phyloP scores from a whole-genome alignment of 2,797 vertebrate species.

The Rhinella marina region DNA sequence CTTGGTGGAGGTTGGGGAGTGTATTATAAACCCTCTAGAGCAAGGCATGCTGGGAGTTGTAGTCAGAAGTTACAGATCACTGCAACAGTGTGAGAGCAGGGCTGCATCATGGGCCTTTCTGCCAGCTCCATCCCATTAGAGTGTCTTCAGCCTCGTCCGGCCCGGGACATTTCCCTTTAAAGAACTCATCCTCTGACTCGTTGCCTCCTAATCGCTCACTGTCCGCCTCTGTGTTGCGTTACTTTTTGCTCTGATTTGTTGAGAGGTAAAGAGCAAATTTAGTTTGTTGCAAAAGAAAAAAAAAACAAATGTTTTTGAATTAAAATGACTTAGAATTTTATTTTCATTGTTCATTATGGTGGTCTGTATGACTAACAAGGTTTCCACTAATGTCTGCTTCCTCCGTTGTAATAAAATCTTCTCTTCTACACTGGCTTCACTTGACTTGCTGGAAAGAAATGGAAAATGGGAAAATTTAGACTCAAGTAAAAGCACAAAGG shows the following conservation, averaged over 20 bases:
- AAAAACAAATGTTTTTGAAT: not conserved
- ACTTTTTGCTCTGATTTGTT: not conserved
- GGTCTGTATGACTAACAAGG: not conserved
- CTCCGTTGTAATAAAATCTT: constrained; percentile 24
- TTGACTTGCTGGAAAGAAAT: constrained; percentile 74
- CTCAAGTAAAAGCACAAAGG: no score
- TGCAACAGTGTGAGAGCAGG: no score
- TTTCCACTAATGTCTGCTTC: not conserved
- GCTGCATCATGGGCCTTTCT: no score
- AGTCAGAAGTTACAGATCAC: no score
- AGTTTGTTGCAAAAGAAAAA: not conserved
- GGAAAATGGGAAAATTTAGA: no score
- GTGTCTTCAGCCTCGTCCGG: no score
- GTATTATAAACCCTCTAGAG: no score
- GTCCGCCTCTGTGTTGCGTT: no score
- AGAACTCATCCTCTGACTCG: not conserved
- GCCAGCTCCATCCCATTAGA: no score
- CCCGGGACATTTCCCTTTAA: no score
- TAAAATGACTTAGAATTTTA: not conserved
- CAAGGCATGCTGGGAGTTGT: no score
- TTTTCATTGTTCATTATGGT: not conserved
- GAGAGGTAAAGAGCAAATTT: not conserved
- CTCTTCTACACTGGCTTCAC: constrained; percentile 63
- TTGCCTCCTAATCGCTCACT: not conserved
- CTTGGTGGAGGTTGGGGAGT: no score